Conservation (phyloP, 2,797 vertebrate genomes). For the Ptychadena robeensis region DNA sequence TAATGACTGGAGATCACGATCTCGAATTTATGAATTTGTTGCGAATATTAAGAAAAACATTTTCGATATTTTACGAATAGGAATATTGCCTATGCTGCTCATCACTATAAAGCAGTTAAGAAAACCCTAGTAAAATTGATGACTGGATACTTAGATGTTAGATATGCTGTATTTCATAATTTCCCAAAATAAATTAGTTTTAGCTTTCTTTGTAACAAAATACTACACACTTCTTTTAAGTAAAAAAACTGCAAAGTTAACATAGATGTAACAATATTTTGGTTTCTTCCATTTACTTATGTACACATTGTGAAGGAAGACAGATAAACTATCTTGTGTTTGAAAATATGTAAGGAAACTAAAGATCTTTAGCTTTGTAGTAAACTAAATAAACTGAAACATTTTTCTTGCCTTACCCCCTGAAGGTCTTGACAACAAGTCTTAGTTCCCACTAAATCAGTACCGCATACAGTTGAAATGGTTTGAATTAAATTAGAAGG, state of each 20-base stretch:
- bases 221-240: neutral
- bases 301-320: constrained; percentile 21
- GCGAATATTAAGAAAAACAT: too few species aligned
- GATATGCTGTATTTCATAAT: neutral
- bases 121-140: neutral
- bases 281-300: constrained; percentile 20
- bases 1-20: too few species aligned
- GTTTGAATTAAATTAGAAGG: constrained; percentile 80
- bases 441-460: constrained; percentile 72
- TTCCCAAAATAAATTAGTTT: too few species aligned
- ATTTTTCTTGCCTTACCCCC: constrained; percentile 65
- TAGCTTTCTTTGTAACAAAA: too few species aligned
- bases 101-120: too few species aligned
- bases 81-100: too few species aligned
- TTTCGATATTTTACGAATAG: too few species aligned
- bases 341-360: constrained; percentile 32
- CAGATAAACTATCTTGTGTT: constrained; percentile 14
- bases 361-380: constrained; percentile 74
- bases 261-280: neutral
- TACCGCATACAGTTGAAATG: constrained; percentile 70
- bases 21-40: too few species aligned
- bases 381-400: constrained; percentile 77
- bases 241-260: neutral
- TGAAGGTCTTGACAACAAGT: constrained; percentile 74
- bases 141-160: neutral